These are phyloP conservation scores for Lacerta agilis DNA, from an alignment of 2,797 vertebrate species.

Conservation along the genomic window DNA sequence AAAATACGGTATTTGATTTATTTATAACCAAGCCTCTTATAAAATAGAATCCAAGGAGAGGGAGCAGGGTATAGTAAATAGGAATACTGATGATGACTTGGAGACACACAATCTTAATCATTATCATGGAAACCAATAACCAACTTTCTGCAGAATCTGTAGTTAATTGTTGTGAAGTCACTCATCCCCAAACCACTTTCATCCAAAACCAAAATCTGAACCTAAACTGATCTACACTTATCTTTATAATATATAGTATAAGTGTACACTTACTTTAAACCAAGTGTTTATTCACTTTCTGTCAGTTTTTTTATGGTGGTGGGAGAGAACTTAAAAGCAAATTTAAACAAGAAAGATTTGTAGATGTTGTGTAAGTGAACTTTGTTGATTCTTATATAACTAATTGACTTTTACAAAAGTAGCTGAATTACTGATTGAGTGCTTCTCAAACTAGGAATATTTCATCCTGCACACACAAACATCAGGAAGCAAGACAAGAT, in stretches of 20 bases:
- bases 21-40: not conserved
- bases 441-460: not conserved
- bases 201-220: not conserved
- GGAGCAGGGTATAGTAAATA: not conserved
- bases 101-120: not conserved
- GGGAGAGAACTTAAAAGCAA: not conserved
- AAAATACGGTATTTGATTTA: not conserved
- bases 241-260: not conserved
- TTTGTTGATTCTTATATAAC: not conserved
- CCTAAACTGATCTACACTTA: not conserved
- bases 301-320: not conserved
- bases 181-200: not conserved
- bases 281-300: not conserved
- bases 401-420: not conserved
- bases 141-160: conserved; percentile 14
- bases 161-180: not conserved
- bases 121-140: not conserved
- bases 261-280: not conserved
- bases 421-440: not conserved
- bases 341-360: not conserved
- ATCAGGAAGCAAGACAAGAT: not conserved
- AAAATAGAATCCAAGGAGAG: not conserved
- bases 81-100: not conserved
- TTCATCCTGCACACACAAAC: not conserved
- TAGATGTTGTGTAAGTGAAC: not conserved